Evolutionary conservation across 2,888 invertebrate species (phyloP).

Genomic region (Tipula lateralis): DNA sequence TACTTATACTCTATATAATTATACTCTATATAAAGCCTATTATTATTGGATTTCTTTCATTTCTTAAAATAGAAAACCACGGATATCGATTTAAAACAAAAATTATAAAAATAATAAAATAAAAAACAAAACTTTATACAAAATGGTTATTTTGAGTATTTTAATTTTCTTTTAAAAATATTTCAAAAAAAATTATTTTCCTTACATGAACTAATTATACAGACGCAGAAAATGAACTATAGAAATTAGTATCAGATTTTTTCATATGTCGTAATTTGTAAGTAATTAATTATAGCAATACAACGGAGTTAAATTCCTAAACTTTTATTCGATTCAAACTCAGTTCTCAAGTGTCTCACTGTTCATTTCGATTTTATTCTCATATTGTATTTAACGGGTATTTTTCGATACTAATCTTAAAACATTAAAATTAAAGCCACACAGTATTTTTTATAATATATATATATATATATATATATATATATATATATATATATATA

Average conservation of each 20-base stretch:
- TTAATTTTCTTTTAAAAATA: background rate
- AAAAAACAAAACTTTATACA: background rate
- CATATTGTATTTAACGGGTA: background rate
- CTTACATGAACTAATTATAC: background rate
- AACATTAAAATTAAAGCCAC: background rate
- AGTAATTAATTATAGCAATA: background rate
- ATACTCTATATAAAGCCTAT: background rate
- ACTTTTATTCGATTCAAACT: background rate
- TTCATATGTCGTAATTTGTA: background rate
- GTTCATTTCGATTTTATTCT: background rate
- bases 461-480: slow-evolving; percentile 27
- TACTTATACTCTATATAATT: background rate
- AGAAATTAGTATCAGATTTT: background rate
- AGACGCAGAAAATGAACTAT: background rate
- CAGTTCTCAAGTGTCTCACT: background rate
- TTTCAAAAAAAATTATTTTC: background rate
- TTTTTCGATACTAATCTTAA: background rate
- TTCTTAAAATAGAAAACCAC: background rate
- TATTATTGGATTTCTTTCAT: background rate
- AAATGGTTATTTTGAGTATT: slow-evolving; percentile 24
- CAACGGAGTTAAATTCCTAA: background rate
- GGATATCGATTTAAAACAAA: background rate
- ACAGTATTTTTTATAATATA: background rate
- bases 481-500: background rate
- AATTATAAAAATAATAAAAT: background rate